phyloP scores from a whole-genome alignment of 2,888 invertebrate genomes.

The Onchidella celtica region DNA sequence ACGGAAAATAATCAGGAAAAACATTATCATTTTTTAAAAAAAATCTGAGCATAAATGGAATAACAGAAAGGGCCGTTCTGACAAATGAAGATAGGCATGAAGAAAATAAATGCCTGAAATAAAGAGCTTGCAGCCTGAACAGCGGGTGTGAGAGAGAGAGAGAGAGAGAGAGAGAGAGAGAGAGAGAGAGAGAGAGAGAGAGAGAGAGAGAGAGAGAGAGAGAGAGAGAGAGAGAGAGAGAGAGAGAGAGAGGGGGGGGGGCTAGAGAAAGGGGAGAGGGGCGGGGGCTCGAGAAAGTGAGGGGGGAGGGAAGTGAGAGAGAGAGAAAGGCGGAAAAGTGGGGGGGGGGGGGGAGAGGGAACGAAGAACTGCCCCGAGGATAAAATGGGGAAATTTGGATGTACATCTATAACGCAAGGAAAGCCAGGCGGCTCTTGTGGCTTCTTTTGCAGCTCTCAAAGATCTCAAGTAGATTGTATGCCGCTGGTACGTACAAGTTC shows the following conservation, averaged over 20 bases:
- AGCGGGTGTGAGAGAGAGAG: background rate
- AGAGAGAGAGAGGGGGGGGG: background rate
- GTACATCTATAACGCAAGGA: too few relatives aligned
- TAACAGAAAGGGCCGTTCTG: too few relatives aligned
- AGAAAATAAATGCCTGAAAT: background rate
- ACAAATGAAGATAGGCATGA: background rate
- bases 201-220: slow-evolving; percentile 8
- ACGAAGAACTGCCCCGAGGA: too few relatives aligned
- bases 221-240: background rate
- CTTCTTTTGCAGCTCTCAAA: too few relatives aligned
- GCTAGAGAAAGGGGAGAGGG: background rate
- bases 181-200: background rate
- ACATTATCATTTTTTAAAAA: too few relatives aligned
- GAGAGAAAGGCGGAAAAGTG: background rate
- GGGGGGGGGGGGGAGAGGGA: background rate
- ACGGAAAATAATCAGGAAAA: too few relatives aligned
- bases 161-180: background rate
- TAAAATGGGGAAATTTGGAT: too few relatives aligned
- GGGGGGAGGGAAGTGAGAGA: background rate
- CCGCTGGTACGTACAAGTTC: too few relatives aligned
- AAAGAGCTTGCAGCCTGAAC: too few relatives aligned
- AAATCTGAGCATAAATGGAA: too few relatives aligned
- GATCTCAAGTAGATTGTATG: too few relatives aligned
- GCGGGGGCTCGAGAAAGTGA: background rate
- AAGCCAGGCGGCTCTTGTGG: too few relatives aligned